A percentile compares a stretch with the other conserved stretches of the same genome.
Evolutionary conservation across 2,888 invertebrate genomes (phyloP).

Genomic region (Tachina fera): DNA sequence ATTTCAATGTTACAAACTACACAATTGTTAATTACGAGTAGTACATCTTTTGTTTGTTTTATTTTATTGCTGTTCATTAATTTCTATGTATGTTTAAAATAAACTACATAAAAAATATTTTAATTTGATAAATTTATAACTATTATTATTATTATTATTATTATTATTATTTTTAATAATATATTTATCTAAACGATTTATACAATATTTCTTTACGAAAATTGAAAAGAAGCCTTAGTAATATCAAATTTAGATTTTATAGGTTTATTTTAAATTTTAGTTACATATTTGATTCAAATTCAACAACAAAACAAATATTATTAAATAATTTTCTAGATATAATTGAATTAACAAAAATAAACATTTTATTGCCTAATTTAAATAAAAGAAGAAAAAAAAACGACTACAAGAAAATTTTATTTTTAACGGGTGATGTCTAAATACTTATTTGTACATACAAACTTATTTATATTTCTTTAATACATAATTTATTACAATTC

Average conservation of each 20-base stretch:
- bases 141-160: constrained; percentile 38
- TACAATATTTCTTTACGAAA: constrained; percentile 43
- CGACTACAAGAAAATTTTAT: constrained; percentile 64
- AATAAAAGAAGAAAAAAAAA: constrained; percentile 44
- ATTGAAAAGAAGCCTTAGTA: constrained; percentile 65
- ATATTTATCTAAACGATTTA: constrained; percentile 55
- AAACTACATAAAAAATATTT: constrained; percentile 54
- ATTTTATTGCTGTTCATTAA: constrained; percentile 38
- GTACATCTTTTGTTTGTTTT: constrained; percentile 34
- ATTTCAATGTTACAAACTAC: constrained; percentile 34
- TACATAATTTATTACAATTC: no score
- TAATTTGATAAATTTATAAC: constrained; percentile 9
- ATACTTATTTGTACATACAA: no score
- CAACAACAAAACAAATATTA: constrained; percentile 46
- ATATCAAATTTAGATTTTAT: constrained; percentile 66
- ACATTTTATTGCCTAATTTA: constrained; percentile 68
- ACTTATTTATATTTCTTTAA: no score
- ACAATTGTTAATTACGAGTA: constrained; percentile 50
- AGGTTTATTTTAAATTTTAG: constrained; percentile 62
- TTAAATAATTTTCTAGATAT: constrained; percentile 65
- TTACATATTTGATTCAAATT: constrained; percentile 53
- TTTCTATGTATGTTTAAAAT: constrained; percentile 36
- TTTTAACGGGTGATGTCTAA: constrained; percentile 64
- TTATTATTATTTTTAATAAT: constrained; percentile 23
- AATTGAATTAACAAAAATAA: constrained; percentile 69